Conservation (phyloP, 2,797 vertebrate species). For the Rallus crepitans region DNA sequence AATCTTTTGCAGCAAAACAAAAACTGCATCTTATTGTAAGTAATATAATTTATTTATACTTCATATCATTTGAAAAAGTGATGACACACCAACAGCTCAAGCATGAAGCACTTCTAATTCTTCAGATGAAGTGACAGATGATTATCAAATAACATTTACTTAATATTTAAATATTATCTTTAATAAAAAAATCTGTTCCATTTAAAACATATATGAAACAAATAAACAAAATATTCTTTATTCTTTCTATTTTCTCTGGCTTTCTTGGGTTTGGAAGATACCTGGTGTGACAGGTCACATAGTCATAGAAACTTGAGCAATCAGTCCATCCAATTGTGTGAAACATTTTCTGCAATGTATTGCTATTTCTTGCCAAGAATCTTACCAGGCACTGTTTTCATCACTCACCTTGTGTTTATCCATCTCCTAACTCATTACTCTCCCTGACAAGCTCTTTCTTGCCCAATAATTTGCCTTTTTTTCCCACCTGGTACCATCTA, state of each 20-base stretch:
- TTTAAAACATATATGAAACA: background rate
- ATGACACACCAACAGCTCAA: constrained; percentile 63
- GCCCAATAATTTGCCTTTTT: background rate
- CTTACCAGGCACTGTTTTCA: constrained; percentile 40
- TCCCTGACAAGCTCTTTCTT: constrained; percentile 51
- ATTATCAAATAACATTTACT: constrained; percentile 58
- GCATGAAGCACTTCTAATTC: constrained; percentile 72
- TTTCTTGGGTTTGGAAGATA: background rate
- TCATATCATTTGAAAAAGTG: constrained; percentile 74
- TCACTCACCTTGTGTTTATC: constrained; percentile 61
- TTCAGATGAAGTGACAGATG: constrained; percentile 60
- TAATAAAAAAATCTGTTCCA: background rate
- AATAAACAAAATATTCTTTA: background rate
- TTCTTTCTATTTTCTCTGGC: background rate
- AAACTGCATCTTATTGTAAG: constrained; percentile 74
- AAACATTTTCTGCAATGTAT: background rate
- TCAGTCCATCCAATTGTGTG: background rate
- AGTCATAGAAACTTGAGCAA: background rate
- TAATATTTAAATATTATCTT: constrained; percentile 41
- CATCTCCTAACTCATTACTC: constrained; percentile 46
- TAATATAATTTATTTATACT: constrained; percentile 77
- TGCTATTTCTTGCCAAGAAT: constrained; percentile 38
- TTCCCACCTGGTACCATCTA: background rate
- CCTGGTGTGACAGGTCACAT: background rate
- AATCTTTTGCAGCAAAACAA: constrained; percentile 71